Conservation (phyloP, 2,888 invertebrate genomes). For the Caenorhabditis imperialis region DNA sequence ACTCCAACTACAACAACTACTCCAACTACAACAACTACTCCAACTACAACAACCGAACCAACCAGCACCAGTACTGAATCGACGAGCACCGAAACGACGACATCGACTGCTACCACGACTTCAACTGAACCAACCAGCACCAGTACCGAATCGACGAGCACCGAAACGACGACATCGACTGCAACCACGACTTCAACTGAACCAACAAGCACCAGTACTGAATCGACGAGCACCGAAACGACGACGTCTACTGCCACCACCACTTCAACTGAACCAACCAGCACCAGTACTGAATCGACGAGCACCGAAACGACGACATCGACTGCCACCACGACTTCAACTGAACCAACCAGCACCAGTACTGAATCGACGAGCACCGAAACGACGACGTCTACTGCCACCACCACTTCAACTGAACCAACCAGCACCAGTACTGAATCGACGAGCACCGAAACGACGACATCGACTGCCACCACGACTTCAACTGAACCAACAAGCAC, state of each 20-base stretch:
- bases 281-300: neutral
- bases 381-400: neutral
- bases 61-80: neutral
- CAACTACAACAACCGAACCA: neutral
- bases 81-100: no score
- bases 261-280: neutral
- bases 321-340: neutral
- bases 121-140: no score
- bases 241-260: no score
- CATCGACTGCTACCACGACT: no score
- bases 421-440: neutral
- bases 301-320: neutral
- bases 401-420: neutral
- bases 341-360: neutral
- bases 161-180: no score
- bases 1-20: neutral
- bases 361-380: neutral
- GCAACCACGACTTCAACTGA: no score
- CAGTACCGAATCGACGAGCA: no score
- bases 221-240: neutral
- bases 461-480: neutral
- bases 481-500: neutral
- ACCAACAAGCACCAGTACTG: no score
- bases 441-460: no score
- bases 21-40: neutral